These are phyloP conservation scores for Mechanitis mazaeus DNA, from an alignment of 2,888 invertebrate species.

Conservation along the genomic window DNA sequence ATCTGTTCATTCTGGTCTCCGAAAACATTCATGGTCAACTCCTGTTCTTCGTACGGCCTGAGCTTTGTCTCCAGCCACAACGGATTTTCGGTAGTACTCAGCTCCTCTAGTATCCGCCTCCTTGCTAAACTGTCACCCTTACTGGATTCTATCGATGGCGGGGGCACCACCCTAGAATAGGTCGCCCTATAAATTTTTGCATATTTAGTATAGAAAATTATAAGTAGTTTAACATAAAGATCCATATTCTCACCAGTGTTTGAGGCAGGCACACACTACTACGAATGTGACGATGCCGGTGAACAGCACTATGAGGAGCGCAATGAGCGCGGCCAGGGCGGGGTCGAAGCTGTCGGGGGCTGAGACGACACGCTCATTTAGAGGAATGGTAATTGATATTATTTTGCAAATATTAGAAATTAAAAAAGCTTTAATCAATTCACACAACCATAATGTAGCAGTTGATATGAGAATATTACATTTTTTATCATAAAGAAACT, in stretches of 20 bases:
- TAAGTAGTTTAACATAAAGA: constrained; percentile 2
- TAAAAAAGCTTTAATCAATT: no score
- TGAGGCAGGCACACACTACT: constrained; percentile 91
- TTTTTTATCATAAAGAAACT: neutral
- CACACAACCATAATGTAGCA: no score
- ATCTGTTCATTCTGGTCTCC: constrained; percentile 68
- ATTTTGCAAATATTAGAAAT: no score
- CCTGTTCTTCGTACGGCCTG: constrained; percentile 93
- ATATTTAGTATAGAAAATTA: neutral
- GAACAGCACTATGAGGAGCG: constrained; percentile 88
- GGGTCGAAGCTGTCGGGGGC: constrained; percentile 86
- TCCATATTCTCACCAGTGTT: constrained; percentile 80
- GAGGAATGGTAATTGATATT: no score
- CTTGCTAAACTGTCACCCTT: constrained; percentile 90
- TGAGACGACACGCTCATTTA: constrained; percentile 26
- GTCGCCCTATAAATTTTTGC: constrained; percentile 22
- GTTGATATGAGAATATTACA: neutral
- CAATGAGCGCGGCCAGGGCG: constrained; percentile 89
- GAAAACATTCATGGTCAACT: constrained; percentile 95
- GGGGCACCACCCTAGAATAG: constrained; percentile 82
- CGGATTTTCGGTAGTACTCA: constrained; percentile 94
- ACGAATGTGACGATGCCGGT: constrained; percentile 91
- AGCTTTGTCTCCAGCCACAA: constrained; percentile 95
- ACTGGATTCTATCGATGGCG: constrained; percentile 86
- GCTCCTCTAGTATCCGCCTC: constrained; percentile 88